Percentiles rank a stretch among this genome's conserved stretches.
Conservation (phyloP, 30 jellyfish, hydroid and myxozoan species). For the Pelagia noctiluca region DNA sequence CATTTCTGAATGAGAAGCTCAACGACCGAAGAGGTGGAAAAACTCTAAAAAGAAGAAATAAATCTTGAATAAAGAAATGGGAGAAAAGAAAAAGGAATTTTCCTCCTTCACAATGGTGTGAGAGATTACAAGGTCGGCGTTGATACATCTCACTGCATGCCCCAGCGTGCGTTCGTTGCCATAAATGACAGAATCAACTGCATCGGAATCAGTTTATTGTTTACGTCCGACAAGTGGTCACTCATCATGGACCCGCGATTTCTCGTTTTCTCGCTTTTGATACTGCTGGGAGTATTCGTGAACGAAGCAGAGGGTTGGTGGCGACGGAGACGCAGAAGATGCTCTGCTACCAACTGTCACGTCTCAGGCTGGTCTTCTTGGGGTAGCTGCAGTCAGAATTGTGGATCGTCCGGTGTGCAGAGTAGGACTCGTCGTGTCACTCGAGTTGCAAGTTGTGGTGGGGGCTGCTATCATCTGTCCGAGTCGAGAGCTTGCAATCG, state of each 20-base stretch:
- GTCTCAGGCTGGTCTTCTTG: constrained; percentile 62
- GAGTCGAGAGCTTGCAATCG: constrained; percentile 71
- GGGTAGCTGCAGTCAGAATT: constrained; percentile 33
- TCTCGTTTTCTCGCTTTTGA: not conserved
- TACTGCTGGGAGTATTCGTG: not conserved
- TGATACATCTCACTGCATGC: too few species aligned
- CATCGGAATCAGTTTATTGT: too few species aligned
- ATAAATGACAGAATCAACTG: too few species aligned
- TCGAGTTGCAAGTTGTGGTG: constrained; percentile 58
- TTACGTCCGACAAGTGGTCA: too few species aligned
- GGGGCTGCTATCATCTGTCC: constrained; percentile 47
- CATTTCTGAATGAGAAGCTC: not conserved
- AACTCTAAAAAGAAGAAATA: not conserved
- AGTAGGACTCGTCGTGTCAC: constrained; percentile 45
- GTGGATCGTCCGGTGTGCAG: constrained; percentile 65
- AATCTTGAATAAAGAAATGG: not conserved
- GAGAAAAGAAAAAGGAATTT: too few species aligned
- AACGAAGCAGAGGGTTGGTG: constrained; percentile 36
- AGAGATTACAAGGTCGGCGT: too few species aligned
- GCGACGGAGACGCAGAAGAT: constrained; percentile 37
- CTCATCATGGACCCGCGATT: constrained; percentile 6
- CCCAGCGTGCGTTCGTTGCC: too few species aligned
- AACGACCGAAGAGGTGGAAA: not conserved
- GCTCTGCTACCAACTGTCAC: constrained; percentile 48
- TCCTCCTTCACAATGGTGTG: too few species aligned